Conservation (phyloP, 2,797 vertebrate species). For the Platalea minor region DNA sequence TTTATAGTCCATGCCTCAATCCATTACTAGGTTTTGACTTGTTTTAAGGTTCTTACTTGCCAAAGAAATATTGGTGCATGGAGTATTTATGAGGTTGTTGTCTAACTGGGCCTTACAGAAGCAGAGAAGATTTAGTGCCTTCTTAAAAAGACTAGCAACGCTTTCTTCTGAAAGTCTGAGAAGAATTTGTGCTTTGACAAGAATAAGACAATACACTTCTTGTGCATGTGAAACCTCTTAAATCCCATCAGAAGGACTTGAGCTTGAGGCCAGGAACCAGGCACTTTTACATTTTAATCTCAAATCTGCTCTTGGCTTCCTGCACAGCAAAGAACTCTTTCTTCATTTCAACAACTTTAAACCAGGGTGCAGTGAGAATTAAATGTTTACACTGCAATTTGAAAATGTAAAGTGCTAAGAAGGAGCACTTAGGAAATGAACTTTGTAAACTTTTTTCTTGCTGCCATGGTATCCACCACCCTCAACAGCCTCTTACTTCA, state of each 20-base stretch:
- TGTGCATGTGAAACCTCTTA: slow-evolving; percentile 25
- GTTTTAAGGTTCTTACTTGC: not conserved
- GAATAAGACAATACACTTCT: not conserved
- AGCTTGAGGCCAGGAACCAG: not conserved
- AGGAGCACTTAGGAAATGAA: slow-evolving; percentile 45
- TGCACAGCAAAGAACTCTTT: slow-evolving; percentile 25
- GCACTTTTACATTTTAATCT: slow-evolving; percentile 11
- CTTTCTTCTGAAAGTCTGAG: not conserved
- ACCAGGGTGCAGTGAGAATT: slow-evolving; percentile 14
- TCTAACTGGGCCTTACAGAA: not conserved
- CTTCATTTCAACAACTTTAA: slow-evolving; percentile 51
- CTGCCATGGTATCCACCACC: slow-evolving; percentile 21
- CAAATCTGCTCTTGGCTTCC: slow-evolving; percentile 14
- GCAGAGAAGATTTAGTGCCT: not conserved
- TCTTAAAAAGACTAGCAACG: not conserved
- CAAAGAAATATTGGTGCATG: not conserved
- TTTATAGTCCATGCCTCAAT: not conserved
- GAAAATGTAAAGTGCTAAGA: slow-evolving; percentile 48
- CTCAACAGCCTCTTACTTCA: slow-evolving; percentile 22
- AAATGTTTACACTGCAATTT: slow-evolving; percentile 47
- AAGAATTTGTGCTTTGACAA: slow-evolving; percentile 10
- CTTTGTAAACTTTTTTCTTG: slow-evolving; percentile 31
- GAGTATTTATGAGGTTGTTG: not conserved
- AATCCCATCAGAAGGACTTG: not conserved
- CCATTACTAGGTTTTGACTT: not conserved